These are phyloP conservation scores for Tautogolabrus adspersus DNA, from an alignment of 2,113 vertebrate genomes.

Conservation along the genomic window DNA sequence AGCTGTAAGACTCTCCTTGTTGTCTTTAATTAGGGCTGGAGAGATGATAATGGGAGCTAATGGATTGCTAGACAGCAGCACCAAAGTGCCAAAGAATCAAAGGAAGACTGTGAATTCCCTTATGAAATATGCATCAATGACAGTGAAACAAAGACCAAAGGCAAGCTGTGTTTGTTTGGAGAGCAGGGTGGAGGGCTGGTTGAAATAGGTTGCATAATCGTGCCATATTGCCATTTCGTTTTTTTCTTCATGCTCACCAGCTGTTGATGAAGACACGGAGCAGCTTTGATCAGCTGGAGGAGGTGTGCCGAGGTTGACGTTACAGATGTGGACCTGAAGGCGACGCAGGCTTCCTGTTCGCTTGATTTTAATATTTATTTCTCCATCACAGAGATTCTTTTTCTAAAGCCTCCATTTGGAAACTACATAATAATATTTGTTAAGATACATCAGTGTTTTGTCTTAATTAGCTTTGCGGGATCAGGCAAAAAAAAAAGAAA, in stretches of 20 bases:
- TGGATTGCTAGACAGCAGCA: constrained; percentile 60
- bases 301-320: constrained; percentile 56
- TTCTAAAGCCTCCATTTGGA: constrained; percentile 1
- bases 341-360: constrained; percentile 14
- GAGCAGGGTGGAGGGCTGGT: constrained; percentile 20
- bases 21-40: constrained; percentile 45
- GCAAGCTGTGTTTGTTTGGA: constrained; percentile 67
- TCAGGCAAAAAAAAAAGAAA: background rate
- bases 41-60: constrained; percentile 65
- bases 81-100: constrained; percentile 63
- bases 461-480: background rate
- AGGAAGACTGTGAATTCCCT: constrained; percentile 62
- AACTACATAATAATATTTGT: background rate
- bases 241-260: constrained; percentile 49
- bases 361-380: constrained; percentile 15
- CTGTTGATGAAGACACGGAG: constrained; percentile 57
- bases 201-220: constrained; percentile 53
- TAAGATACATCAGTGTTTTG: no score
- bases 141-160: constrained; percentile 71
- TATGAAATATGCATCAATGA: constrained; percentile 79
- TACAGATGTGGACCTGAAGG: constrained; percentile 74
- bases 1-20: constrained; percentile 13
- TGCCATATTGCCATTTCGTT: constrained; percentile 40
- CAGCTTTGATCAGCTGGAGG: constrained; percentile 69
- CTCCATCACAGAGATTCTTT: constrained; percentile 1